Conservation (phyloP, 64 coral and sea anemone species). For the Orbicella faveolata region DNA sequence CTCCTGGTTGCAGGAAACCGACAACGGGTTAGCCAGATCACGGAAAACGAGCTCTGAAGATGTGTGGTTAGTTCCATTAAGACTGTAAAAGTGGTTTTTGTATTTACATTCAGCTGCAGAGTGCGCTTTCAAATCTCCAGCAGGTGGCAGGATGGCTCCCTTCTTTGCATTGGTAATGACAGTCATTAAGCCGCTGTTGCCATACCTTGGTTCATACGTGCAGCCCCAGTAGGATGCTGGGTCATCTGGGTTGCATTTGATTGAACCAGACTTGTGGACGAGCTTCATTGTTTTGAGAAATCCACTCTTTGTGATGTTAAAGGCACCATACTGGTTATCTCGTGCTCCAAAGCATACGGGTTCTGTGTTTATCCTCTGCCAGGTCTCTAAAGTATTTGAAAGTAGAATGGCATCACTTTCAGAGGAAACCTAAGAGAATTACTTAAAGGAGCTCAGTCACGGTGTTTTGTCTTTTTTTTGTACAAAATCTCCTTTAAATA, state of each 20-base stretch:
- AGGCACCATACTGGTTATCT: neutral
- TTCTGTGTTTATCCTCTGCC: slow-evolving; percentile 34
- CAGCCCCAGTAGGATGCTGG: neutral
- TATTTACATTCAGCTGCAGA: neutral
- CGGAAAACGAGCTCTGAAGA: neutral
- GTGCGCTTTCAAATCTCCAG: neutral
- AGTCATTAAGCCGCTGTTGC: neutral
- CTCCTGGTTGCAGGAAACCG: no score
- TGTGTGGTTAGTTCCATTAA: neutral
- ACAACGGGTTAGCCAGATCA: neutral
- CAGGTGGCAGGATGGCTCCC: neutral
- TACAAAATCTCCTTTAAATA: no score
- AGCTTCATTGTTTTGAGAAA: slow-evolving; percentile 52
- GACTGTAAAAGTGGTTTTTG: neutral
- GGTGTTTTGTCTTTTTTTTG: no score
- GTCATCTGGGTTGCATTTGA: neutral
- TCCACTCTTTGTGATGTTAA: slow-evolving; percentile 31
- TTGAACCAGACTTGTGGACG: slow-evolving; percentile 9
- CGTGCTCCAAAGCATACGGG: slow-evolving; percentile 18
- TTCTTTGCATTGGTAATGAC: slow-evolving; percentile 1
- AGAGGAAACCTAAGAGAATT: no score
- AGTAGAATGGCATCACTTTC: no score
- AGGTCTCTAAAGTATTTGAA: neutral
- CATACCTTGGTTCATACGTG: neutral
- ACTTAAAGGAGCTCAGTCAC: no score